Base-by-base conservation (phyloP, 2,888 invertebrate genomes). In the Melikaiella ostensackeni region DNA sequence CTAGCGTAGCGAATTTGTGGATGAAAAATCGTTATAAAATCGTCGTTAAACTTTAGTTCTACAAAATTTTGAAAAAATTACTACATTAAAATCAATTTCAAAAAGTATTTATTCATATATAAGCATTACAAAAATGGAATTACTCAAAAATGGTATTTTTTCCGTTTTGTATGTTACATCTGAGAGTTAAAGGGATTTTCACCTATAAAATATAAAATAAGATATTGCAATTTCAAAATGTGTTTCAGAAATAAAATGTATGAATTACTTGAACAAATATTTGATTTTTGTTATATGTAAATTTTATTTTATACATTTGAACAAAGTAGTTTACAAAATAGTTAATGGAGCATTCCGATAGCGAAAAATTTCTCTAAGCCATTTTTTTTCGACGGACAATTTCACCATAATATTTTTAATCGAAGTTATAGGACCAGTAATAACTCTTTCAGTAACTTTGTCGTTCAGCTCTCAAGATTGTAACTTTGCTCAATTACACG, bases 301-400 rank as follows among this genome's bases (percentile, higher is more conserved):
- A 50, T 50, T 19, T 8, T 50, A 0, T 0, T 46, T 46, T 19
- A 46, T 46, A 16, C 46, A 46, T 46, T 46, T 19, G 1, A 46
- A 46, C 16, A 8, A 46, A 46, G 2, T 19, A 46, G 46, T 46
- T 46, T 50, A 21, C 50, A 55, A 55, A 21, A 62, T 33, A 19
- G 19, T 62, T 33, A 62, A 62, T 62, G 62, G n/a, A 33, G 33
- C 62, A 62, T 62, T 62, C 62, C 33, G 19, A 62, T 33, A 9
- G 62, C 62, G 19, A 19, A 62, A 33, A 62, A 62, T 33, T 62
- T 62, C n/a, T 33, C 62, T 19, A n/a, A 55, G 9, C 21, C 30
- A 33, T 33, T 62, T 30, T 62, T 62, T 33, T 30, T 30, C 13
- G 9, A 62, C 30, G 19, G 62, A 62, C 19, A 62, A 33, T 19